A percentile compares a stretch with the other conserved stretches of the same genome.
These are phyloP conservation scores for Orchestia grillus DNA, from an alignment of 1,140 invertebrate genomes.

Conservation along the genomic window DNA sequence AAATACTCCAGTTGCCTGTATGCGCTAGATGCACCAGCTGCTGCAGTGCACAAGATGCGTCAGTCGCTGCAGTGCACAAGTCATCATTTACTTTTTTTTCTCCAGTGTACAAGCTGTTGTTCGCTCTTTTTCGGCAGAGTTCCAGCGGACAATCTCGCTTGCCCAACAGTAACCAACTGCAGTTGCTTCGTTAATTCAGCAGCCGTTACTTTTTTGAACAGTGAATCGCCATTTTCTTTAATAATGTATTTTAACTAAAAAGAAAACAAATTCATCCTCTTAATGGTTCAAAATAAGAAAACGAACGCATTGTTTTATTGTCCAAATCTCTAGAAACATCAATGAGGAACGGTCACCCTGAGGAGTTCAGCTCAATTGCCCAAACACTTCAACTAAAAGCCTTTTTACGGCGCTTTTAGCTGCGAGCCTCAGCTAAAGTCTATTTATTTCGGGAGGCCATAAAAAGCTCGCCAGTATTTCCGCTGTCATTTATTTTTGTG, in stretches of 20 bases:
- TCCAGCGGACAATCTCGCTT: background rate
- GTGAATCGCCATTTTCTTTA: background rate
- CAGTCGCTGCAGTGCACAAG: no score
- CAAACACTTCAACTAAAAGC: constrained; percentile 20
- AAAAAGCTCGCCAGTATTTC: background rate
- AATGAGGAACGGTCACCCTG: background rate
- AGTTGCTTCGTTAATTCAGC: background rate
- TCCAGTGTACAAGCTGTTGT: no score
- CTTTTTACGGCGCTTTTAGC: background rate
- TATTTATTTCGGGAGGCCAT: background rate
- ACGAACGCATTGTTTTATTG: background rate
- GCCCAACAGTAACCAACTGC: background rate
- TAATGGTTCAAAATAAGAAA: background rate
- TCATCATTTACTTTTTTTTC: no score
- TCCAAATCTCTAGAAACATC: background rate
- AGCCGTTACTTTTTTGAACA: background rate
- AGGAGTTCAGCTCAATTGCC: background rate
- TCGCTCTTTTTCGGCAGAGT: background rate
- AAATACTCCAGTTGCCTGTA: no score
- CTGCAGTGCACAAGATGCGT: no score
- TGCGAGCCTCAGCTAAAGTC: constrained; percentile 20
- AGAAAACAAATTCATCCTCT: background rate
- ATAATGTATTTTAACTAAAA: background rate
- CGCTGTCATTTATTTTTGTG: background rate
- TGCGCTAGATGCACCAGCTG: no score